phyloP scores from a whole-genome alignment of 1,140 invertebrate species.

The Plodia interpunctella region DNA sequence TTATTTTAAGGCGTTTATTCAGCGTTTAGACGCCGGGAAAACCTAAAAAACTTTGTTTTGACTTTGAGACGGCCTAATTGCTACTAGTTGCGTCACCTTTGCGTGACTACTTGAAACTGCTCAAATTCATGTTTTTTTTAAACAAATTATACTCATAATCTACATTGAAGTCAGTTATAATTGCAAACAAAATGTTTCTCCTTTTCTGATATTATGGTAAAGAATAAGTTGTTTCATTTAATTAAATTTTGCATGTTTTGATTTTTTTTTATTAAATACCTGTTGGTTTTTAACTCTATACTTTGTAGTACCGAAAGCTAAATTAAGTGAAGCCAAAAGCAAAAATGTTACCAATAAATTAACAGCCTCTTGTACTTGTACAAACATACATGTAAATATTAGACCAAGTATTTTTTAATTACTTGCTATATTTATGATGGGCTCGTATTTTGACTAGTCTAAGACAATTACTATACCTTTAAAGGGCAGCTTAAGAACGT shows the following conservation, averaged over 20 bases:
- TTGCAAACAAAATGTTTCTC: too few species aligned
- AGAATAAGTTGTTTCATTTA: too few species aligned
- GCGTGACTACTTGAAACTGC: background rate
- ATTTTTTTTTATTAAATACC: too few species aligned
- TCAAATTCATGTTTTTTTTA: background rate
- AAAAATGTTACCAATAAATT: too few species aligned
- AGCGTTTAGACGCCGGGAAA: conserved; percentile 32
- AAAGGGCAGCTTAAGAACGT: background rate
- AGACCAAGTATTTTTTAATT: background rate
- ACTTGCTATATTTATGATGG: background rate
- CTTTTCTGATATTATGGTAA: too few species aligned
- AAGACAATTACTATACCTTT: background rate
- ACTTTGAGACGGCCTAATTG: conserved; percentile 33
- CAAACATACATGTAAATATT: too few species aligned
- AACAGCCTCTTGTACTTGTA: too few species aligned
- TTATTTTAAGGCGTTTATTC: conserved; percentile 59
- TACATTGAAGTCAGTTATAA: background rate
- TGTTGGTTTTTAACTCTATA: too few species aligned
- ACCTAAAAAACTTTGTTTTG: conserved; percentile 36
- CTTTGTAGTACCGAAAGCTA: too few species aligned
- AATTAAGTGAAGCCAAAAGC: too few species aligned
- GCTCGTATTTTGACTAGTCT: too few species aligned
- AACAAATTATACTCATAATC: background rate
- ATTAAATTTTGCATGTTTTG: too few species aligned
- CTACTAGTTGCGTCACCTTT: conserved; percentile 21